Evolutionary conservation across 2,888 invertebrate species (phyloP).

Genomic region (Chloroclysta siterata): DNA sequence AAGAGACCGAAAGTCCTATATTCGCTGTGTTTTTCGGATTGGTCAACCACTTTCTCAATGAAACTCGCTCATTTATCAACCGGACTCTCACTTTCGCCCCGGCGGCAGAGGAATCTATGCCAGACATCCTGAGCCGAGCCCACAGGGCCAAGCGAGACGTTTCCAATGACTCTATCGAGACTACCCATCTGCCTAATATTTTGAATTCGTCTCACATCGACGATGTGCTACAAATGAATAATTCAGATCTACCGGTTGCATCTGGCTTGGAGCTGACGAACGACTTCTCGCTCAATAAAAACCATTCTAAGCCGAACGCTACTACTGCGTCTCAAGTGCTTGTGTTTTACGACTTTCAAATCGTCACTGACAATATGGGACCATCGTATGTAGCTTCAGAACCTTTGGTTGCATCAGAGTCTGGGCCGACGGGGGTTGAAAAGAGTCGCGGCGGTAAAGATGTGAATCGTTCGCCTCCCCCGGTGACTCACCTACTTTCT

Average conservation of each 20-base stretch:
- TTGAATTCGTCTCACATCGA: conserved; percentile 12
- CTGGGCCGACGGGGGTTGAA: neutral
- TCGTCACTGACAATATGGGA: conserved; percentile 49
- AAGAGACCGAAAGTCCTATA: conserved; percentile 61
- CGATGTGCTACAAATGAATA: conserved; percentile 9
- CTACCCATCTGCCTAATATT: conserved; percentile 5
- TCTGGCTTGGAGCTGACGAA: conserved; percentile 8
- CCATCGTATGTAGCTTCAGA: conserved; percentile 50
- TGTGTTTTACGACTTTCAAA: conserved; percentile 60
- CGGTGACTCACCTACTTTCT: conserved; percentile 51
- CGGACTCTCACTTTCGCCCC: conserved; percentile 46
- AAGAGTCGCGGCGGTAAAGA: conserved; percentile 17
- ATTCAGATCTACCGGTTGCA: neutral
- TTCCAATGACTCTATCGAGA: conserved; percentile 28
- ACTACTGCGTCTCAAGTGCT: conserved; percentile 53
- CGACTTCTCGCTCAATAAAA: neutral
- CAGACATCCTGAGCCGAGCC: conserved; percentile 42
- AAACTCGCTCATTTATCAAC: conserved; percentile 59
- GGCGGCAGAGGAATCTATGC: conserved; percentile 10
- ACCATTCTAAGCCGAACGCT: conserved; percentile 29
- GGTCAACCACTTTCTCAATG: conserved; percentile 59
- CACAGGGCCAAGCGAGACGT: conserved; percentile 61
- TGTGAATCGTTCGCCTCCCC: conserved; percentile 23
- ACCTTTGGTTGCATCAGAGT: conserved; percentile 31
- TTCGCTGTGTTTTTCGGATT: conserved; percentile 55